These are phyloP conservation scores for Ambastaia sidthimunki DNA, from an alignment of 2,797 vertebrate genomes.

Conservation along the genomic window DNA sequence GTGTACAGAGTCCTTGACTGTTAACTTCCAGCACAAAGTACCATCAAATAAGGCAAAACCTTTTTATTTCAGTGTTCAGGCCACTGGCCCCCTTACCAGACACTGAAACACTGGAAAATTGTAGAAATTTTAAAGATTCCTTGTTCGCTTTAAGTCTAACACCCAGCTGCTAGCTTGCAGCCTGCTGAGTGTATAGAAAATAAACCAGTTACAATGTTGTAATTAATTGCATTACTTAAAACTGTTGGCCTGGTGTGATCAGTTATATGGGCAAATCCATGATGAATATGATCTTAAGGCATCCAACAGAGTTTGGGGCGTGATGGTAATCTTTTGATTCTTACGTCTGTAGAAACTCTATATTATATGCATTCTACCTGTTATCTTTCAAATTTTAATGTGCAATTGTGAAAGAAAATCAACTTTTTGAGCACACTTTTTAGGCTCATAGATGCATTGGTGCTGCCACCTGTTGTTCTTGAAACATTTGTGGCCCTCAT, in stretches of 20 bases:
- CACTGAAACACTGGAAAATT: slow-evolving; percentile 21
- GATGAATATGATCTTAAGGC: background rate
- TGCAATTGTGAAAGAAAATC: background rate
- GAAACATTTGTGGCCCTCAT: background rate
- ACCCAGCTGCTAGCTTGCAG: background rate
- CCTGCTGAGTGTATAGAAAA: slow-evolving; percentile 4
- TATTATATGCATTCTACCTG: background rate
- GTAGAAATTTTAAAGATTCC: slow-evolving; percentile 24
- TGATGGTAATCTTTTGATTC: background rate
- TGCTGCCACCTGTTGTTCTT: slow-evolving; percentile 45
- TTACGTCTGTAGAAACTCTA: background rate
- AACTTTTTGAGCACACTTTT: background rate
- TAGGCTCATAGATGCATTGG: background rate
- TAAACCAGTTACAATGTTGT: slow-evolving; percentile 27
- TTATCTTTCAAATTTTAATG: background rate
- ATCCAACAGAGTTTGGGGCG: background rate
- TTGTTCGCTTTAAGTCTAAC: slow-evolving; percentile 8
- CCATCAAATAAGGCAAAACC: background rate
- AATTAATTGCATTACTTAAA: slow-evolving; percentile 44
- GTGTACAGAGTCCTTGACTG: slow-evolving; percentile 7
- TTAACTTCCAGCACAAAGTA: slow-evolving; percentile 19
- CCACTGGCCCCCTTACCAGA: background rate
- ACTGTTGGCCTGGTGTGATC: slow-evolving; percentile 6
- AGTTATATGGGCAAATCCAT: slow-evolving; percentile 5
- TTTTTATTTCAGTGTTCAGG: background rate